These are phyloP conservation scores for Acipenser transmontanus DNA, from an alignment of 2,797 vertebrate species.

Conservation along the genomic window DNA sequence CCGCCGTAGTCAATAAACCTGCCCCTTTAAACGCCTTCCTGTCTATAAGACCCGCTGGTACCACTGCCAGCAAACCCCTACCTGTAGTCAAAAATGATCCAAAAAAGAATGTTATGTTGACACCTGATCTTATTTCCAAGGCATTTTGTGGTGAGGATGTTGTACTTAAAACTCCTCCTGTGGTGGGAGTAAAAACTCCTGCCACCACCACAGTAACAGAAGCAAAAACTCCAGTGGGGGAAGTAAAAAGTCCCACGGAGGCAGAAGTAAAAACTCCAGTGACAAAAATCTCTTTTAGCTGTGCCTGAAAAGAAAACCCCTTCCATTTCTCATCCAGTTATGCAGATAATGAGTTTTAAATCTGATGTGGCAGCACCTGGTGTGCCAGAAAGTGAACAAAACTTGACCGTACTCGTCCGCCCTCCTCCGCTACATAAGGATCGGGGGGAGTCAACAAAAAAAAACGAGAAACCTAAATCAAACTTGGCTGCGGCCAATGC, in stretches of 20 bases:
- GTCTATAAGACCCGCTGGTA: constrained; percentile 64
- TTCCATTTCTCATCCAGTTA: constrained; percentile 28
- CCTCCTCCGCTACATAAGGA: constrained; percentile 67
- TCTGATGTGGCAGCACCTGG: constrained; percentile 83
- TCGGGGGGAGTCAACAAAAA: constrained; percentile 56
- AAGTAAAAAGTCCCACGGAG: constrained; percentile 31
- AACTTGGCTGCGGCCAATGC: constrained; percentile 84
- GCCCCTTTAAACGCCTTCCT: constrained; percentile 73
- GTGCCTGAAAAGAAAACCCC: constrained; percentile 19
- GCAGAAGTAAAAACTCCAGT: constrained; percentile 18
- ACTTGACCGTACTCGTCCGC: constrained; percentile 65
- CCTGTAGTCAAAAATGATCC: constrained; percentile 53
- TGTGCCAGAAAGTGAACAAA: constrained; percentile 78
- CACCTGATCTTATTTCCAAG: constrained; percentile 64
- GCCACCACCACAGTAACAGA: constrained; percentile 8
- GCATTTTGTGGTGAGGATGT: constrained; percentile 68
- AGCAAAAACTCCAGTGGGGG: constrained; percentile 36
- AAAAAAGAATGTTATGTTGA: constrained; percentile 38
- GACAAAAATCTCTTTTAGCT: constrained; percentile 20
- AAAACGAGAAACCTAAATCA: constrained; percentile 69
- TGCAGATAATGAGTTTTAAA: constrained; percentile 52
- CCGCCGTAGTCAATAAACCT: constrained; percentile 65
- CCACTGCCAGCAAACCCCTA: constrained; percentile 44
- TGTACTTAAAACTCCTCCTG: constrained; percentile 54
- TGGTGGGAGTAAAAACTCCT: constrained; percentile 38